Base-by-base conservation (phyloP, 2,113 vertebrate genomes). In the Thunnus thynnus region DNA sequence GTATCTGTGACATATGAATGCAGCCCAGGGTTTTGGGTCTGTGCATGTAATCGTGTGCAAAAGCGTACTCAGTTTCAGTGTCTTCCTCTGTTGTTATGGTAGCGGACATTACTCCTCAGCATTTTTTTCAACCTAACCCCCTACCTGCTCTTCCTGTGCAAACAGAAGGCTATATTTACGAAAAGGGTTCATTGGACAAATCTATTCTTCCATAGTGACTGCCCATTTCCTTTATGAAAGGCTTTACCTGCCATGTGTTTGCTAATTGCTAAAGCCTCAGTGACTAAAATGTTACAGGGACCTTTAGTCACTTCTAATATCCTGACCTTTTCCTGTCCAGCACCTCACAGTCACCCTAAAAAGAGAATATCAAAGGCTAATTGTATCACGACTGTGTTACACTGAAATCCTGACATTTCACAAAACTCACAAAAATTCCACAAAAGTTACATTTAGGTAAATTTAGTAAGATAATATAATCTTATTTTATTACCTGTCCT, bases 301-400 rank as follows among this genome's bases (percentile, higher is more conserved):
- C 76, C 47, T 78, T 62, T 76, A 27, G 32, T 73, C 63, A 70
- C 57, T 74, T 79, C 78, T 77, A 81, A 70, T 79, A 69, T 72
- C 44, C 17, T 80, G 82, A 87, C 82, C 80, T 88, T 90, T 88
- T 84, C 61, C 54, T 54, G 16, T 65, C 13, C 56, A 64, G 63
- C 72, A 66, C 69, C 27, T 81, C 47, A 71, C 54, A 36, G n/a
- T 52, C 8, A 32, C 52, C 13, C 2, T 55, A 61, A 51, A 74
- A 67, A 41, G 11, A 82, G 51, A 71, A 75, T 72, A 75, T 78
- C 65, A 81, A 78, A 69, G 65, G 64, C 36, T 74, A 65, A 86
- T 72, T 77, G 52, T 76, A 13, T 51, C 52, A 80, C 25, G 18
- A 54, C 30, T 65, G 57, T 25, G 32, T 41, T 60, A 62, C 61